These are phyloP conservation scores for Akabosia matsudoensis DNA, from an alignment of 1,140 invertebrate species.

Conservation along the genomic window DNA sequence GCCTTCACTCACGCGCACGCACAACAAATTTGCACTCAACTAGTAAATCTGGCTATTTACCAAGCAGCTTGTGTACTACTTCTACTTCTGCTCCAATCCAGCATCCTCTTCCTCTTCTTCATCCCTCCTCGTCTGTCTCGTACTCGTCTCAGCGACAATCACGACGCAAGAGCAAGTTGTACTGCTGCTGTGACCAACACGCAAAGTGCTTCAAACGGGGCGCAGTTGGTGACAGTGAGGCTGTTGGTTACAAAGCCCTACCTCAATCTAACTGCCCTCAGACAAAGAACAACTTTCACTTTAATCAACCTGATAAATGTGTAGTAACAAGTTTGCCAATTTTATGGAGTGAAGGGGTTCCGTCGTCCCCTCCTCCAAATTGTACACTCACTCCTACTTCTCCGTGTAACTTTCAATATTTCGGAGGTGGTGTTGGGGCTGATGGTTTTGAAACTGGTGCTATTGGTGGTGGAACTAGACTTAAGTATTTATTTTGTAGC, in stretches of 20 bases:
- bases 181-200: neutral
- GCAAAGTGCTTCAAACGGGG: neutral
- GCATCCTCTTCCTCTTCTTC: neutral
- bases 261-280: neutral
- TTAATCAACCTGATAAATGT: no score
- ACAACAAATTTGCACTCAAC: neutral
- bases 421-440: neutral
- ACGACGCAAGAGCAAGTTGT: neutral
- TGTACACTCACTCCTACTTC: neutral
- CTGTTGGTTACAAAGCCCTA: no score
- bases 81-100: neutral
- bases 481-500: conserved; percentile 5
- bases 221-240: neutral
- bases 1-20: neutral
- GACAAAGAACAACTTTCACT: neutral
- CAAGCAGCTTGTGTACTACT: neutral
- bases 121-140: neutral
- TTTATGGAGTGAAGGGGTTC: neutral
- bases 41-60: neutral
- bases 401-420: neutral
- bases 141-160: neutral
- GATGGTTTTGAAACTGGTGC: neutral
- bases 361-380: neutral
- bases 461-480: neutral
- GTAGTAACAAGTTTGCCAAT: conserved; percentile 9